Base-by-base conservation (phyloP, 2,888 invertebrate species). In the Netelia virgata region DNA sequence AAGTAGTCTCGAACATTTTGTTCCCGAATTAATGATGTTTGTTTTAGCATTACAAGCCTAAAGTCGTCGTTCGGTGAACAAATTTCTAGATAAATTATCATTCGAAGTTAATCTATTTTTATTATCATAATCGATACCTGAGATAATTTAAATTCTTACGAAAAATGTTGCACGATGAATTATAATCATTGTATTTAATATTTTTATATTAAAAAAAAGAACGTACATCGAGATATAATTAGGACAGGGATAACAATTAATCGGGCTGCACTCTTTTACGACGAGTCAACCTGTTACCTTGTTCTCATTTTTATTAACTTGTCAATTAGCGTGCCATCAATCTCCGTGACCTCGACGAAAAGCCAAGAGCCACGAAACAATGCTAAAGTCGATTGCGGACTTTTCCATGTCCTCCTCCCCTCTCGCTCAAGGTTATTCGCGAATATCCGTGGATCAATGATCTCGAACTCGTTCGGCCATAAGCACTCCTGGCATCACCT, bases 381-480 rank as follows among this genome's bases (percentile, higher is more conserved):
- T 61, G 18, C 43, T 47, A 18, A 69, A 77, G 69, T 77, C 59
- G 69, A 69, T 68, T 61, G 69, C 68, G 53, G 68, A 74, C 80
- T 81, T 81, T 53, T 61, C 36, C 57, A 55, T 20, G 23, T 16
- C 41, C 16, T 16, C 43, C 14, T 47, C 14, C 41, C 23, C 57
- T 36, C 61, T 57, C 23, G 41, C 36, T 75, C 80, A 81, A 80
- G 80, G 66, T 80, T 76, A 80, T 76, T 76, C 75, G 72, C 41
- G 75, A 84, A 80, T 81, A 81, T 81, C 76, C 80, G 61, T 76
- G 72, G 75, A 84, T 81, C 83, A 76, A 84, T 84, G 76, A 84
- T 84, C 80, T 76, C 80, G 68, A 81, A 73, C 76, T 76, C 75
- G 74, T 75, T 75, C 59, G 75, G 10, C 73, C 16, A 55, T 55